Conservation (phyloP, 2,888 invertebrate genomes). For the Acrobasis suavella region DNA sequence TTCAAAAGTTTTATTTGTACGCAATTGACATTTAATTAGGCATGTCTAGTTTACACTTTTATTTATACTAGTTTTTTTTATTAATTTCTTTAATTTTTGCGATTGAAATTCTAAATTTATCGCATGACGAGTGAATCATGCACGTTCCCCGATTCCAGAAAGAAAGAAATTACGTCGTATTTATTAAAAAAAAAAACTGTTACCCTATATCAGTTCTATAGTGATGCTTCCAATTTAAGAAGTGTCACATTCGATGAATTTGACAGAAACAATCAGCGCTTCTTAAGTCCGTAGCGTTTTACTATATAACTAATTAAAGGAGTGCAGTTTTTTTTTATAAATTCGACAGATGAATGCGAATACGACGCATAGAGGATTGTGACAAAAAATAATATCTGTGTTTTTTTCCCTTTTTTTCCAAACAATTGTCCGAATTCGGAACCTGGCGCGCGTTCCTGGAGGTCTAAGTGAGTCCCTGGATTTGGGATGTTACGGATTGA, state of each 20-base stretch:
- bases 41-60: slow-evolving; percentile 41
- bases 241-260: too few relatives aligned
- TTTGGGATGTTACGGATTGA: slow-evolving; percentile 38
- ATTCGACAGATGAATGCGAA: too few relatives aligned
- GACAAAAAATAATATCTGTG: slow-evolving; percentile 68
- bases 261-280: too few relatives aligned
- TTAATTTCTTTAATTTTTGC: slow-evolving; percentile 31
- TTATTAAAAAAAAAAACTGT: too few relatives aligned
- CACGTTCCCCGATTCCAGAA: slow-evolving; percentile 41
- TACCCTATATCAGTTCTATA: too few relatives aligned
- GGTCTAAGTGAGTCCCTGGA: slow-evolving; percentile 76
- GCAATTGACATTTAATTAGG: slow-evolving; percentile 39
- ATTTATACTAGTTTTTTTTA: slow-evolving; percentile 36
- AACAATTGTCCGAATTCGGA: slow-evolving; percentile 79
- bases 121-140: slow-evolving; percentile 49
- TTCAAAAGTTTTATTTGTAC: slow-evolving; percentile 29
- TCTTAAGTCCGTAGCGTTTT: too few relatives aligned
- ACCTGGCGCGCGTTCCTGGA: slow-evolving; percentile 76
- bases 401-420: slow-evolving; percentile 58
- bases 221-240: too few relatives aligned
- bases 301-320: too few relatives aligned
- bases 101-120: slow-evolving; percentile 32
- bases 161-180: background rate
- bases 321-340: too few relatives aligned
- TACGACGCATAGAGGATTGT: background rate